Percentiles rank a stretch among this genome's conserved stretches.
Conservation (phyloP, 2,797 vertebrate genomes). For the Buphagus erythrorhynchus region DNA sequence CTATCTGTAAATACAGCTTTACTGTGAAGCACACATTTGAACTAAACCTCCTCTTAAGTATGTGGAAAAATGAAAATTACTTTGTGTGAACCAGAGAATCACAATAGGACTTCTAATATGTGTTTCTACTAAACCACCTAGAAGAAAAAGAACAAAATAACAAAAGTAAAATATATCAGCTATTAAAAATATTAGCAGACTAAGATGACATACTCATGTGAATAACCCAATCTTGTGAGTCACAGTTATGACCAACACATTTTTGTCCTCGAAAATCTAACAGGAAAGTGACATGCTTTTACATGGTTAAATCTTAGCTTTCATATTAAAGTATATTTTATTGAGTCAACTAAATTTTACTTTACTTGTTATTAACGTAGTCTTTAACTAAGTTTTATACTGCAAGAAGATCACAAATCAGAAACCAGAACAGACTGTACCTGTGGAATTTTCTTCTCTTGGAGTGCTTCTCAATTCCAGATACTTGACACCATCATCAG, state of each 20-base stretch:
- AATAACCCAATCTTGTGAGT: not conserved
- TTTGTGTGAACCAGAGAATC: not conserved
- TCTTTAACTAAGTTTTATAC: not conserved
- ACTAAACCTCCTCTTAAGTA: not conserved
- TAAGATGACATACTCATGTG: not conserved
- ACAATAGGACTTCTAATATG: rapidly evolving
- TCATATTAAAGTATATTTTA: not conserved
- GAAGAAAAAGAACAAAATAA: not conserved
- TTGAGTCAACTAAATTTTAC: not conserved
- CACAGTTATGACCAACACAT: not conserved
- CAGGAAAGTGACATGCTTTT: not conserved
- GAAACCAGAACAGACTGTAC: slow-evolving; percentile 63
- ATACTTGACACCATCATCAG: slow-evolving; percentile 94
- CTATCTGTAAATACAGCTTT: not conserved
- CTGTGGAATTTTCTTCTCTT: slow-evolving; percentile 85
- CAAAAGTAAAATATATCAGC: not conserved
- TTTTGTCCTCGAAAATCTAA: not conserved
- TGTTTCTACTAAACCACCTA: not conserved
- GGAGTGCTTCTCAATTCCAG: slow-evolving; percentile 96
- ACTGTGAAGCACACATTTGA: not conserved
- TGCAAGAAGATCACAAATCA: not conserved
- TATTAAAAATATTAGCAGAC: not conserved
- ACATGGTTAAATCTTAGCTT: not conserved
- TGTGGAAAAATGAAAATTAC: not conserved
- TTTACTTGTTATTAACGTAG: not conserved